These are phyloP conservation scores for Eupithecia dodoneata DNA, from an alignment of 2,888 invertebrate species.

Conservation along the genomic window DNA sequence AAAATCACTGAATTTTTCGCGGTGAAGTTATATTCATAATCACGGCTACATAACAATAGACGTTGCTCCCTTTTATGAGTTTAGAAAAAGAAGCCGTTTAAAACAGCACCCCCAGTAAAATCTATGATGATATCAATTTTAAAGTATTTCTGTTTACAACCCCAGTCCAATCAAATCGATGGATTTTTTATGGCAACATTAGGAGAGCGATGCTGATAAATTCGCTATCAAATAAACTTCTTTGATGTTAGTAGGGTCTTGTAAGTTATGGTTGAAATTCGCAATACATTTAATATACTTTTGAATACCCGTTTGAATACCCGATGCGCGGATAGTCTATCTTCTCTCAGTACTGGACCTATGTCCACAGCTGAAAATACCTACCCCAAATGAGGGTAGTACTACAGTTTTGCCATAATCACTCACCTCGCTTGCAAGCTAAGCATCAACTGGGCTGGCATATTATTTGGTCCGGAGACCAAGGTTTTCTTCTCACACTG, in stretches of 20 bases:
- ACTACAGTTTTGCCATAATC: background rate
- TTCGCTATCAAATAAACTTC: slow-evolving; percentile 14
- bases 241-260: background rate
- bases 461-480: too few relatives aligned
- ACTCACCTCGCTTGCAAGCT: background rate
- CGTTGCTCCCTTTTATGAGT: background rate
- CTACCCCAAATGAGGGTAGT: background rate
- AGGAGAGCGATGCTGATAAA: slow-evolving; percentile 16
- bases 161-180: slow-evolving; percentile 16
- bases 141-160: slow-evolving; percentile 17
- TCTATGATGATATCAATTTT: background rate
- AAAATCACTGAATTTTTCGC: background rate
- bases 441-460: background rate
- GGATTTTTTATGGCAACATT: slow-evolving; percentile 24
- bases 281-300: slow-evolving; percentile 16
- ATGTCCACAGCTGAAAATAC: background rate
- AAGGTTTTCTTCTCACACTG: too few relatives aligned
- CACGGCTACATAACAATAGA: background rate
- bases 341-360: background rate
- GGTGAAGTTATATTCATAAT: background rate
- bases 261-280: slow-evolving; percentile 18
- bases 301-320: background rate
- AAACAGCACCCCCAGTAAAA: background rate
- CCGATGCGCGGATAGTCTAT: background rate
- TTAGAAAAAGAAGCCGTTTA: background rate